Evolutionary conservation across 2,113 vertebrate genomes (phyloP), one percentile per base, ranked within the genome.

Genomic region (Grantiella picta): DNA sequence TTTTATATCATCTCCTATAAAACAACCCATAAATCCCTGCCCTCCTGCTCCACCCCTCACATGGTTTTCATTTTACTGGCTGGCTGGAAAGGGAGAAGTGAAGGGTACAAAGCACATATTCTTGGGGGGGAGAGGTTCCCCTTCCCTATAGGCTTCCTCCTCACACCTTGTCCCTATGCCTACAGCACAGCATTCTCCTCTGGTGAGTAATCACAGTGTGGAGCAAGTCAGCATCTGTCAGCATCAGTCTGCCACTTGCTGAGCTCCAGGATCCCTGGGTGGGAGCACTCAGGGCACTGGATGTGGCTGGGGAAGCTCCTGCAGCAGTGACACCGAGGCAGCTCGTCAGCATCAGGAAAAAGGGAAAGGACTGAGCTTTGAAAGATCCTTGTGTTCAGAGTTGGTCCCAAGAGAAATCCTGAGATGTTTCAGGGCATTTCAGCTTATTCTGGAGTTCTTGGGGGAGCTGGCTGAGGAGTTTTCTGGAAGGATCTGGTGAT

Each of bases 1-100:
- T 11, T 95, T 96, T 95, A 96, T 95, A 94, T 92, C 93, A 83
- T 97, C 96, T 93, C 75, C 82, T 42, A 63, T 96, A 93, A 97
- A 96, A 85, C 76, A 90, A 88, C 23, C 82, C 84, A 80, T 96
- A 97, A 96, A 96, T 95, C 93, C 76, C 75, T 95, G 87, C 94
- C 93, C 95, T 95, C 29, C 87, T 85, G 78, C 90, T 92, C 90
- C 93, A 91, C 94, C 96, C 84, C 87, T 96, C 95, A 82, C 78
- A 90, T 95, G 94, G 72, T 96, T 96, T 80, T 86, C 71, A 95
- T 97, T 94, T 94, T 5, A 56, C 73, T 72, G 92, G 66, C 73
- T 94, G 88, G 84, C 84, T 90, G 92, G 36, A 47, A 45, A 87
- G 11, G 86, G 81, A 60, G 53, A 56, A 88, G 57, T 50, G 53